Evolutionary conservation across 2,888 invertebrate species (phyloP).

Genomic region (Ischnura elegans): DNA sequence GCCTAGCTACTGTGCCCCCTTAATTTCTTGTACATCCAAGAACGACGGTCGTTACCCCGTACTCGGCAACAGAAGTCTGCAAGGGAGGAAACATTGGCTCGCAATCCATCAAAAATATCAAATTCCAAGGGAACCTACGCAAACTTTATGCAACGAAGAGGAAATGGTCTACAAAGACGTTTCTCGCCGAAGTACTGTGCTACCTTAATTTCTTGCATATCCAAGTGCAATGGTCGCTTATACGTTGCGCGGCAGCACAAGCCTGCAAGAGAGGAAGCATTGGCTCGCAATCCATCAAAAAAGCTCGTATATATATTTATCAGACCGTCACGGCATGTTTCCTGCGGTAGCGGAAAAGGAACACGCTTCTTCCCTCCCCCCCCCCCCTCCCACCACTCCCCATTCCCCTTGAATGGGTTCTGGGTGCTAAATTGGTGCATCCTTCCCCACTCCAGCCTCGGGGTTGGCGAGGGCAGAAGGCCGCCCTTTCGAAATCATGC

Average conservation of each 20-base stretch:
- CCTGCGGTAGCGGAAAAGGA: conserved; percentile 38
- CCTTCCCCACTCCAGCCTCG: background rate
- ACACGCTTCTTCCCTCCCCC: background rate
- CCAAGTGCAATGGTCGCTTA: background rate
- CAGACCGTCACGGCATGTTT: conserved; percentile 27
- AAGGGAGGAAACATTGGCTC: background rate
- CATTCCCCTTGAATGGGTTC: background rate
- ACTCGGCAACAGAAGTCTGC: background rate
- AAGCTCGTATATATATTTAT: conserved; percentile 11
- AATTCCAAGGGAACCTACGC: too few species aligned
- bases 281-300: background rate
- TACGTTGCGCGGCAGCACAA: background rate
- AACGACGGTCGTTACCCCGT: background rate
- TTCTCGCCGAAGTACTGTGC: too few species aligned
- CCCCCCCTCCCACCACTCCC: too few species aligned
- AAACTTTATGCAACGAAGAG: too few species aligned
- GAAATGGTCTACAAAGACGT: too few species aligned
- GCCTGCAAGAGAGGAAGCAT: background rate
- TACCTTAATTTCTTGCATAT: background rate
- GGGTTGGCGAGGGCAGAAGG: background rate
- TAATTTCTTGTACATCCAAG: background rate
- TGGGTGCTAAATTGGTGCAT: conserved; percentile 38
- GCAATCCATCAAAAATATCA: too few species aligned
- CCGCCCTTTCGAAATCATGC: background rate
- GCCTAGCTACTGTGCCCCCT: too few species aligned